Conservation (phyloP, 2,113 vertebrate species). For the Trogon surrucura region DNA sequence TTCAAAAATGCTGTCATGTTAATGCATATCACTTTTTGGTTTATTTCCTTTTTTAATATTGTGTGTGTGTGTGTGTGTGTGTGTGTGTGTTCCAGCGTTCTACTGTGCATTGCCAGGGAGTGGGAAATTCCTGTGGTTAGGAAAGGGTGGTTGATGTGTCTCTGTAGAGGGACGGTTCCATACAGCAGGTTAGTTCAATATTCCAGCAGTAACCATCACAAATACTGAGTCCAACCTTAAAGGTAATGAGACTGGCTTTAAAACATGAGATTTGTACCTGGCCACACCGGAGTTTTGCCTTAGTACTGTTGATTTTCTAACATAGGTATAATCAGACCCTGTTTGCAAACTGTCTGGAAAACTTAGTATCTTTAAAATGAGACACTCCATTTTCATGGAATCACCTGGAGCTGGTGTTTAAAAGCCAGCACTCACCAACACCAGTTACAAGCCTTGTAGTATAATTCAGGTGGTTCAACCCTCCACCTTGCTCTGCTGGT, state of each 20-base stretch:
- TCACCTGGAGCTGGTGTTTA: background rate
- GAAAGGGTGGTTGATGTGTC: background rate
- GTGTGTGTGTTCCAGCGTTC: conserved; percentile 16
- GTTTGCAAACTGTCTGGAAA: background rate
- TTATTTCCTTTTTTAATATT: background rate
- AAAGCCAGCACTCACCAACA: background rate
- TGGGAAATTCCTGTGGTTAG: background rate
- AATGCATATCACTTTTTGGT: background rate
- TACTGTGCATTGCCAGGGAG: background rate
- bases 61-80: background rate
- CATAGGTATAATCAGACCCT: background rate
- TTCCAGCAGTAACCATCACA: background rate
- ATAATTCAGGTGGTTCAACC: background rate
- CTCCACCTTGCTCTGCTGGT: background rate
- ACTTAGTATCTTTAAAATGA: background rate
- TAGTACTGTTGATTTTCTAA: background rate
- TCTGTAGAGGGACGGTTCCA: background rate
- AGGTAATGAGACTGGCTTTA: background rate
- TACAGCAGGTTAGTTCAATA: background rate
- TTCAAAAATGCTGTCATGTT: background rate
- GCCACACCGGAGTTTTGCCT: background rate
- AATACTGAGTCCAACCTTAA: background rate
- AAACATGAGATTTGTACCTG: background rate
- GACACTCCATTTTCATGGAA: background rate
- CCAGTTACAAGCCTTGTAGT: background rate